phyloP scores from a whole-genome alignment of 2,113 vertebrate genomes.

The Xyliphius kryptos region DNA sequence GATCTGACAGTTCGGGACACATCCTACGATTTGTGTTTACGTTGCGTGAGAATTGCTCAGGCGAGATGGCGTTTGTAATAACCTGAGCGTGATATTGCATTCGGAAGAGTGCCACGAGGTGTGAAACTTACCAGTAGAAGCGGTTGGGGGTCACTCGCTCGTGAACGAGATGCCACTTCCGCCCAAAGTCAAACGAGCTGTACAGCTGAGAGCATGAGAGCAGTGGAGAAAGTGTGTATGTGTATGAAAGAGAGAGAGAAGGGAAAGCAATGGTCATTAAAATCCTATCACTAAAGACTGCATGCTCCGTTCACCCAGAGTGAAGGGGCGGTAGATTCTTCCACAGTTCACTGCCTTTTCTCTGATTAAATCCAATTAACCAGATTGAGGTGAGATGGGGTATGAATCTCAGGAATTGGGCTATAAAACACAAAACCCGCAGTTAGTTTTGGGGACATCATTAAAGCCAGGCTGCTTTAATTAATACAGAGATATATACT shows the following conservation, averaged over 20 bases:
- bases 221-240: no score
- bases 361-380: constrained; percentile 45
- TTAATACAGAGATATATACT: constrained; percentile 5
- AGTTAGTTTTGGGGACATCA: constrained; percentile 21
- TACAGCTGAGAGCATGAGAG: constrained; percentile 76
- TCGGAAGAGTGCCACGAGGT: neutral
- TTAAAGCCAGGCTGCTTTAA: constrained; percentile 22
- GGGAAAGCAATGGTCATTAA: constrained; percentile 8
- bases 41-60: constrained; percentile 95
- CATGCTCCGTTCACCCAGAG: constrained; percentile 13
- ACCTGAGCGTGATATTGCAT: constrained; percentile 13
- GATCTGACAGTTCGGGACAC: no score
- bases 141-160: constrained; percentile 89
- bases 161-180: constrained; percentile 93
- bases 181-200: constrained; percentile 90
- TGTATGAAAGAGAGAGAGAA: neutral
- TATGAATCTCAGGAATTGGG: constrained; percentile 20
- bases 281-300: constrained; percentile 7
- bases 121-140: constrained; percentile 90
- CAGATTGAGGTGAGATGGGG: constrained; percentile 29
- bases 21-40: no score
- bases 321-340: constrained; percentile 7
- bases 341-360: constrained; percentile 14
- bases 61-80: constrained; percentile 74
- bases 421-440: constrained; percentile 36